These are phyloP conservation scores for Choristoneura fumiferana DNA, from an alignment of 1,140 invertebrate species.

Conservation along the genomic window DNA sequence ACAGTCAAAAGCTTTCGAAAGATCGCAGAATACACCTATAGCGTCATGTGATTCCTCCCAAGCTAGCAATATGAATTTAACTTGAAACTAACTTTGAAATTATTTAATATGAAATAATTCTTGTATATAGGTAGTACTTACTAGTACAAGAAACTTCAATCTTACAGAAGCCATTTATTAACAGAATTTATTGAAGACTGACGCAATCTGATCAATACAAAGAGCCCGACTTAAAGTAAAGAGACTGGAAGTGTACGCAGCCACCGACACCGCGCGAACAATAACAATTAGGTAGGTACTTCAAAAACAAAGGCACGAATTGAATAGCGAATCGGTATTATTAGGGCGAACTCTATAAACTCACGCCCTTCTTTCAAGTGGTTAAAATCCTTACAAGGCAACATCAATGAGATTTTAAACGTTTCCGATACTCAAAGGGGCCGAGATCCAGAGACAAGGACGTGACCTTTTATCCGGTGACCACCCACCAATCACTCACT, in stretches of 20 bases:
- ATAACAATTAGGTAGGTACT: conserved; percentile 11
- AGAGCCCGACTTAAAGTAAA: conserved; percentile 1
- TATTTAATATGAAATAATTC: too few species aligned
- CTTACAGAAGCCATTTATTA: too few species aligned
- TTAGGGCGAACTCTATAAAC: conserved; percentile 25
- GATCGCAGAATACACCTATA: too few species aligned
- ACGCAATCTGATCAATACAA: conserved; percentile 6
- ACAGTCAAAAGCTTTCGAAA: too few species aligned
- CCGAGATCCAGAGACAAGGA: not conserved
- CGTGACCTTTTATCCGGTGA: conserved; percentile 3
- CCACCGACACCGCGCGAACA: conserved; percentile 1
- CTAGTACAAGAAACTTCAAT: too few species aligned
- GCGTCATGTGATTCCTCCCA: too few species aligned
- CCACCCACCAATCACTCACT: conserved; percentile 12
- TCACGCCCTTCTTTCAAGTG: conserved; percentile 9
- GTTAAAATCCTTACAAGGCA: conserved; percentile 15
- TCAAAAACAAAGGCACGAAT: conserved; percentile 14
- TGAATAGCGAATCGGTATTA: conserved; percentile 25
- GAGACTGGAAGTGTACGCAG: not conserved
- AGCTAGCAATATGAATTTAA: too few species aligned
- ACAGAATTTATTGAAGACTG: not conserved
- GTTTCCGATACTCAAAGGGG: not conserved
- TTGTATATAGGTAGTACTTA: too few species aligned
- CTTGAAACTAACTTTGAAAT: too few species aligned
- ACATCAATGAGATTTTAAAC: conserved; percentile 19